Evolutionary conservation across 1,140 invertebrate genomes (phyloP), one percentile per base, ranked within the genome.

Genomic region (Zaprionus lachaisei): DNA sequence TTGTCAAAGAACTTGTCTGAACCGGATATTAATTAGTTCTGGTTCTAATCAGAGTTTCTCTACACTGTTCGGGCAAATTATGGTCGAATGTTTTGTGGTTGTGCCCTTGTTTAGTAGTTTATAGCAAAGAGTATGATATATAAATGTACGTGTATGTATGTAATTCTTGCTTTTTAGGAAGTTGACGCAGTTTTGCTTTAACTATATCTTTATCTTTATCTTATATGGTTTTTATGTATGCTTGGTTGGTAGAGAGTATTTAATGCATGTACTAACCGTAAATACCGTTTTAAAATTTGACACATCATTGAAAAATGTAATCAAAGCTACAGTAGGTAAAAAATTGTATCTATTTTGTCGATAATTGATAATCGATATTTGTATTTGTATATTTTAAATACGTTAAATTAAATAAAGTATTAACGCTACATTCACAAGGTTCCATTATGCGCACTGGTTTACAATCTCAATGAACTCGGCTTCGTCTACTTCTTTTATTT

Each of bases 301-400:
- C 85, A 89, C 85, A 89, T 89, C 76, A 90, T 89, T 90, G 75
- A 89, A 89, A 89, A 90, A 90, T 90, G 84, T 89, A 90, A 89
- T 89, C 84, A 89, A 84, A 90, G 84, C 81, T 90, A 89, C 84
- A 69, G 81, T 87, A 87, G 84, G 84, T 87, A 89, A 84, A 87
- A 87, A 87, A 87, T 84, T 89, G 69, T 84, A 84, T 81, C 81
- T 90, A 89, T 81, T 68, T 79, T 74, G 64, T 82, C 74, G 66
- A 72, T 81, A 75, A 65, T 70, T 24, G 58, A 56, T 77, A 75
- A 65, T 70, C 28, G 58, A 56, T 77, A 62, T 81, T 73, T 80
- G 51, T 77, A 77, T 64, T 60, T 79, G 68, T 79, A 80, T 78
- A 74, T 62, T 81, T 73, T 72, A 79, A 79, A 78, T 49, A 66